Percentiles rank a stretch among this genome's conserved stretches.
phyloP scores from a whole-genome alignment of 2,113 vertebrate species.

The Nycticryphes semicollaris region DNA sequence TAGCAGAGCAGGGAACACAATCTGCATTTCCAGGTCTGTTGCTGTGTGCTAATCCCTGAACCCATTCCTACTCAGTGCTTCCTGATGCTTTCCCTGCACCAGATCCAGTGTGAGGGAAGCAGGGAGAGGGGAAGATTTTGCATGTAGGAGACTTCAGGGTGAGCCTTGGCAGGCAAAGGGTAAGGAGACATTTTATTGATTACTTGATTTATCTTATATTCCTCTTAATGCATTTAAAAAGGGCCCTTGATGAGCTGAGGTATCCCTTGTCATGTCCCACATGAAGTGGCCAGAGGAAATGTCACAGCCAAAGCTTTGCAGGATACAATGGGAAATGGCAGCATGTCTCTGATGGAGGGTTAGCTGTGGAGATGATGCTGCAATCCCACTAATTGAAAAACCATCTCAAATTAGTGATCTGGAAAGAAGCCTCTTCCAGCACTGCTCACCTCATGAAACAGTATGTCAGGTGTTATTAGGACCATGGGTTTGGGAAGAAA shows the following conservation, averaged over 20 bases:
- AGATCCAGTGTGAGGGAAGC: not conserved
- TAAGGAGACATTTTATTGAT: not conserved
- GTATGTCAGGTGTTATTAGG: not conserved
- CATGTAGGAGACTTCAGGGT: not conserved
- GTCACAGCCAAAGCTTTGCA: conserved; percentile 6
- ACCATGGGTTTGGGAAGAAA: not conserved
- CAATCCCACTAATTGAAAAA: conserved; percentile 7
- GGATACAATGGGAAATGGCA: not conserved
- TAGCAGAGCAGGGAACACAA: not conserved
- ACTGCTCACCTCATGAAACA: not conserved
- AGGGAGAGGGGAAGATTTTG: not conserved
- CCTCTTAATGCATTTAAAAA: conserved; percentile 24
- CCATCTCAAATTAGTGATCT: not conserved
- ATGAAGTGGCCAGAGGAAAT: not conserved
- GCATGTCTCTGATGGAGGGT: not conserved
- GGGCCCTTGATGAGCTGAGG: not conserved
- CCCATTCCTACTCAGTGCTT: not conserved
- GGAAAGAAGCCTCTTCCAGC: conserved; percentile 5
- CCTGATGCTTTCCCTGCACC: not conserved
- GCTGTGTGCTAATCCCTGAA: not conserved
- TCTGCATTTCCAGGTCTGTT: not conserved
- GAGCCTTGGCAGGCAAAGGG: not conserved
- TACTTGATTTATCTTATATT: not conserved
- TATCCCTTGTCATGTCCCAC: not conserved
- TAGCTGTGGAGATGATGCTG: not conserved